Evolutionary conservation across 1,140 invertebrate species (phyloP), one percentile per base, ranked within the genome.

Genomic region (Globodera rostochiensis): DNA sequence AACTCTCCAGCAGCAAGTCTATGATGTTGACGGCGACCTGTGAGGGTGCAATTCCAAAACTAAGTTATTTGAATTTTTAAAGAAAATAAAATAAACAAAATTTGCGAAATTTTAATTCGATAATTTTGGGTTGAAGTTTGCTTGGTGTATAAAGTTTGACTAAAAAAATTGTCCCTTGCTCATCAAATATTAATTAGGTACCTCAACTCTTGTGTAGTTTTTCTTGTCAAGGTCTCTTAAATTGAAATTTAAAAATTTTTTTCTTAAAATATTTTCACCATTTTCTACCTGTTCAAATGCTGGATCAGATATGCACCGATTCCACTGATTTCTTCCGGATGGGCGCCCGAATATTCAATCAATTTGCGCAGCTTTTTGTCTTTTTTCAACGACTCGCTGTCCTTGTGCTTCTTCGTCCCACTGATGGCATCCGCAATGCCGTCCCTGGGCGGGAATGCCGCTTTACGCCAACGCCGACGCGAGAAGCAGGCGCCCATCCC

Each of bases 361-460:
- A 78, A 49, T 47, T 78, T 78, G 9, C 69, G 77, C 70, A 78
- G 21, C 66, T 78, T 78, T 69, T 78, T 78, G 64, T 78, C 77
- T 13, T 47, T 64, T 49, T 78, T 78, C 66, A 77, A 47, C 66
- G 46, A 70, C n/a, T 71, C 77, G 6, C 25, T 25, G 47, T 49
- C 64, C 21, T 64, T 78, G 66, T 66, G 66, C 21, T 70, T 64
- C 69, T 71, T 36, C 25, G 6, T 71, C n/a, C 46, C 69, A 47
- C 25, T 71, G 36, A 71, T 47, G 9, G 25, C 69, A 19, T 47
- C 69, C 36, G 46, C 46, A 36, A 71, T 36, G 7, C 69, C 69
- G 36, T 71, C 46, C 69, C 46, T n/a, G 36, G 25, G 69, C n/a
- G 69, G 69, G n/a, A 64, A 71, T 45, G 69, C 69, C 36, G 25